A percentile compares a stretch with the other conserved stretches of the same genome.
These are phyloP conservation scores for Leptoclinus maculatus DNA, from an alignment of 2,797 vertebrate species.

Conservation along the genomic window DNA sequence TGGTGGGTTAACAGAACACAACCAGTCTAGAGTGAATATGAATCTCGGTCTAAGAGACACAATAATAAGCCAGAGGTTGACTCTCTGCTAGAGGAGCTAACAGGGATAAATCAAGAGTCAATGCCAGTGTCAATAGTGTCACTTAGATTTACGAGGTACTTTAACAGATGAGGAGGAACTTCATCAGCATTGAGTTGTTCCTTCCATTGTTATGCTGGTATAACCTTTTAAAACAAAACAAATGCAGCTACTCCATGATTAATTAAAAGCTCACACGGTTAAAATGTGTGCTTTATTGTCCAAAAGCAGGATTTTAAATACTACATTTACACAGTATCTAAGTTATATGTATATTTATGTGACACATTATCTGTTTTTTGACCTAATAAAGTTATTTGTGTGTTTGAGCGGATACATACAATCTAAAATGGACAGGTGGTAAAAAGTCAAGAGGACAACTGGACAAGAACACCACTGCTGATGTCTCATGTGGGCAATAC, in stretches of 20 bases:
- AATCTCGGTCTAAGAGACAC: not conserved
- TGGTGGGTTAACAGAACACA: not conserved
- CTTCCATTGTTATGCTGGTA: not conserved
- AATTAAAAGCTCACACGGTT: not conserved
- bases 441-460: not conserved
- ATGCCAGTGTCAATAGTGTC: not conserved
- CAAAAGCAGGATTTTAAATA: not conserved
- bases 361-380: not conserved
- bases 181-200: not conserved
- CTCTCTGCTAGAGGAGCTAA: not conserved
- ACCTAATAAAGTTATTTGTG: not conserved
- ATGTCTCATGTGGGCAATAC: slow-evolving; percentile 3
- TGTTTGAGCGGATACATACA: not conserved
- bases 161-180: not conserved
- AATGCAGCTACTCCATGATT: not conserved
- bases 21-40: not conserved
- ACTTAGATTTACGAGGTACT: not conserved
- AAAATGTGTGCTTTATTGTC: not conserved
- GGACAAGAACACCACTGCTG: not conserved
- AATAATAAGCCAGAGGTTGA: not conserved
- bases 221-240: not conserved
- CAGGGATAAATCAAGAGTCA: not conserved
- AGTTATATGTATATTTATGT: not conserved
- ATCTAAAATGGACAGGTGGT: too few species aligned
- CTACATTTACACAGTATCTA: not conserved